Evolutionary conservation across 2,113 vertebrate species (phyloP), one percentile per base, ranked within the genome.

Genomic region (Eulemur macaco): DNA sequence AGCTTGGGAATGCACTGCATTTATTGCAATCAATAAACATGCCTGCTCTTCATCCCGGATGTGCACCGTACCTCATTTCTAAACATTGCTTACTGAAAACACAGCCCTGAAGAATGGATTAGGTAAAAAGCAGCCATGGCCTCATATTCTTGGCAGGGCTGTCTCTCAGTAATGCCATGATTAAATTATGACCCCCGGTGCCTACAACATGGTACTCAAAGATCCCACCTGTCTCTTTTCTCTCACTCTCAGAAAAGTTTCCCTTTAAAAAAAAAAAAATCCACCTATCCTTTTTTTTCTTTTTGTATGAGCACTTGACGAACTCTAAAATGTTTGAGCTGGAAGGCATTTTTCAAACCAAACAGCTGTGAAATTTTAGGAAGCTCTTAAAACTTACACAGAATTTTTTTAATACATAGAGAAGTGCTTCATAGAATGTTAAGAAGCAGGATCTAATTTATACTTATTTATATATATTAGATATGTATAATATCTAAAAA

Each of bases 271-370:
- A 14, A 13, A 50, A 37, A 66, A 78, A 64, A 69, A 20, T 21
- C 27, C 31, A 42, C 60, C 25, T 58, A 21, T 25, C 2, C 74
- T 25, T 60, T 47, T 29, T 60, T 56, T 17, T 12, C 52, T 60
- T 86, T 58, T 50, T 8, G 6, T 23, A 80, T 68, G 34, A 25
- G 69, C 50, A 39, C 18, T 87, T 52, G 71, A 90, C 94, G 56
- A 77, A 81, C 47, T 87, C 45, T 86, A 94, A 94, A 76, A 86
- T 81, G 45, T 92, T 58, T 78, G 23, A 50, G n/a, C 25, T 87
- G 23, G 42, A 45, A 95, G 45, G n/a, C 68, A 87, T 76, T 88
- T 92, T 92, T 56, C 54, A 92, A 94, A 89, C 2, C 47, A 78
- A 94, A 50, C 4, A 18, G 63, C 54, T 50, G 39, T 73, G n/a